A percentile compares a stretch with the other conserved stretches of the same genome.
Evolutionary conservation across 1,140 invertebrate genomes (phyloP).

Genomic region (Drosophila mauritiana): DNA sequence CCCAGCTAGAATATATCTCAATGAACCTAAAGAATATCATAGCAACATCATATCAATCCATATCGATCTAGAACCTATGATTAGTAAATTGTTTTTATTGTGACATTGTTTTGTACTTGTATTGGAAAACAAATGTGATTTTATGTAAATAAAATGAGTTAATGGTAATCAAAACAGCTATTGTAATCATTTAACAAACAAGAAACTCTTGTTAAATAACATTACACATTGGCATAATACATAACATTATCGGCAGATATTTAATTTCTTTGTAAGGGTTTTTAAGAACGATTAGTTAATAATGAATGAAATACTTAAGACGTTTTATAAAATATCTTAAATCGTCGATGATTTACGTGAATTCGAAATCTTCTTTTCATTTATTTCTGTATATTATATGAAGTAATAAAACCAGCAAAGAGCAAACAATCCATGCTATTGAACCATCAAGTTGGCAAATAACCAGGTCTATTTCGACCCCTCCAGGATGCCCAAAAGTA

Average conservation of each 20-base stretch:
- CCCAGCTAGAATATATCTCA: constrained; percentile 38
- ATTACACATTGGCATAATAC: too few species aligned
- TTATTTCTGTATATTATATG: too few species aligned
- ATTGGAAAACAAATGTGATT: constrained; percentile 62
- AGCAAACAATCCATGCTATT: constrained; percentile 57
- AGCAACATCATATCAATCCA: constrained; percentile 82
- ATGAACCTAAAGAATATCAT: constrained; percentile 82
- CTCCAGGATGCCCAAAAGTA: constrained; percentile 52
- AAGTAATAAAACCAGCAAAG: constrained; percentile 29
- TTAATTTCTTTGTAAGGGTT: neutral
- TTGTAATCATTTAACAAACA: neutral
- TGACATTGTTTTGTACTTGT: constrained; percentile 15
- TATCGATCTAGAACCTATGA: constrained; percentile 64
- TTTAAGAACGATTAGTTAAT: too few species aligned
- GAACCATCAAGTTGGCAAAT: constrained; percentile 46
- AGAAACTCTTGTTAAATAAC: too few species aligned
- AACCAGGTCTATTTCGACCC: constrained; percentile 16
- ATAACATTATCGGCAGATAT: neutral
- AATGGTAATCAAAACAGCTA: neutral
- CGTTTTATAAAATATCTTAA: too few species aligned
- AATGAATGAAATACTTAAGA: neutral
- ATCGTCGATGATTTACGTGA: too few species aligned
- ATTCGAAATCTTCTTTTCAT: too few species aligned
- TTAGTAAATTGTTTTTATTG: constrained; percentile 48
- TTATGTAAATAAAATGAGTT: constrained; percentile 40